A percentile compares a stretch with the other conserved stretches of the same genome.
Conservation (phyloP, 92 coral and sea anemone species). For the Micromussa lordhowensis region DNA sequence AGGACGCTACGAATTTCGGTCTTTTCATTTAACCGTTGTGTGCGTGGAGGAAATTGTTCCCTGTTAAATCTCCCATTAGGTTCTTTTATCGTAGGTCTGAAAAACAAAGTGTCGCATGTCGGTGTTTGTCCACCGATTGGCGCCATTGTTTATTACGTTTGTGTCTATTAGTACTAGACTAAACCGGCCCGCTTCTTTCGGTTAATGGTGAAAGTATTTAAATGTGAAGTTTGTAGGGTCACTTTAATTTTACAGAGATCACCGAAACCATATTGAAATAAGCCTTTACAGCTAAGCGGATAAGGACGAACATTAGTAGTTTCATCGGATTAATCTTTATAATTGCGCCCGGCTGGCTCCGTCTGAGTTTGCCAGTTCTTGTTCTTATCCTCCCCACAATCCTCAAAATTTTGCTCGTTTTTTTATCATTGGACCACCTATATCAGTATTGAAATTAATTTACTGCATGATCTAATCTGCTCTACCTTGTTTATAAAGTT, state of each 20-base stretch:
- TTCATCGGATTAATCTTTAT: conserved; percentile 4
- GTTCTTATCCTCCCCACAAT: background rate
- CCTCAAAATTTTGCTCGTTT: background rate
- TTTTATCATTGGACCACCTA: background rate
- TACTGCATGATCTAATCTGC: background rate
- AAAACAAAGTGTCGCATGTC: background rate
- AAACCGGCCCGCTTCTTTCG: background rate
- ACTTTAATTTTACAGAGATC: background rate
- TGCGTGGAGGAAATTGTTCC: conserved; percentile 3
- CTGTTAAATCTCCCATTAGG: background rate
- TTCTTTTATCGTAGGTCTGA: conserved; percentile 5
- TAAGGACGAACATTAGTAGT: background rate
- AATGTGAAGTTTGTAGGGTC: too few species aligned
- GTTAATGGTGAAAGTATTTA: background rate
- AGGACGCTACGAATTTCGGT: background rate
- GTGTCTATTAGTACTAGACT: background rate
- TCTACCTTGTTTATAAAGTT: background rate
- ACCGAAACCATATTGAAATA: background rate
- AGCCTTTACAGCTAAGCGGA: conserved; percentile 1
- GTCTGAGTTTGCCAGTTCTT: background rate
- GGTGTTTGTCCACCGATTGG: background rate
- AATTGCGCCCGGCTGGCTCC: conserved; percentile 16
- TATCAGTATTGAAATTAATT: background rate
- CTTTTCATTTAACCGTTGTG: background rate
- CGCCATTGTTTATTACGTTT: background rate